phyloP scores from a whole-genome alignment of 2,113 vertebrate species.

The Oostethus manadensis region DNA sequence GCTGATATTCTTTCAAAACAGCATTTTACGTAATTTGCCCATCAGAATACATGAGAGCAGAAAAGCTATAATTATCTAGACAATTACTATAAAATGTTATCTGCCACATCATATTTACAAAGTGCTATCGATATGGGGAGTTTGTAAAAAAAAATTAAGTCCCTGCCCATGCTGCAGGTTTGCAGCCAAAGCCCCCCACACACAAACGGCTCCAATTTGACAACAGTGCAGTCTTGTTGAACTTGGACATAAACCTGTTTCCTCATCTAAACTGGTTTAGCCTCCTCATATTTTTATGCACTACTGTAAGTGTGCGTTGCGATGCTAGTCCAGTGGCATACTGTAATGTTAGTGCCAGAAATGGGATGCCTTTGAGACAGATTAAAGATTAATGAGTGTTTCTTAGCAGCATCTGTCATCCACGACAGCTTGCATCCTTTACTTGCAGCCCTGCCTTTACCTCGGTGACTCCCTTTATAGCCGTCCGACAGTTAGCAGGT shows the following conservation, averaged over 20 bases:
- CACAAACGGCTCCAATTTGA: not conserved
- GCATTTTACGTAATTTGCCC: no score
- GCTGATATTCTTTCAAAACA: no score
- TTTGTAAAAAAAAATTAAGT: no score
- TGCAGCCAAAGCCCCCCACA: no score
- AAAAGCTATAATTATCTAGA: no score
- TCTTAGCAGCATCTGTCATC: constrained; percentile 2
- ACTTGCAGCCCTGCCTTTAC: not conserved
- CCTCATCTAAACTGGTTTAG: not conserved
- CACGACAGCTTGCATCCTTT: not conserved
- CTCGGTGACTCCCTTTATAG: not conserved
- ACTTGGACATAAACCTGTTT: not conserved
- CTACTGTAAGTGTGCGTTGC: not conserved
- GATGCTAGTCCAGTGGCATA: not conserved
- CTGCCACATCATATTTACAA: no score
- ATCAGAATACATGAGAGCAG: no score
- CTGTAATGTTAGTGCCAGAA: not conserved
- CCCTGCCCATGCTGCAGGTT: no score
- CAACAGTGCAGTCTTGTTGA: not conserved
- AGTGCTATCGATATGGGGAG: no score
- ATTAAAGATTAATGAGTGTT: not conserved
- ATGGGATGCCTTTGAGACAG: not conserved
- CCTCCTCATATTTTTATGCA: not conserved
- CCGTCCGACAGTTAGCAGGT: not conserved
- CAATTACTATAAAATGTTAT: no score